These are phyloP conservation scores for Grammomys dolichurus DNA, from an alignment of 2,113 vertebrate genomes.

Conservation along the genomic window DNA sequence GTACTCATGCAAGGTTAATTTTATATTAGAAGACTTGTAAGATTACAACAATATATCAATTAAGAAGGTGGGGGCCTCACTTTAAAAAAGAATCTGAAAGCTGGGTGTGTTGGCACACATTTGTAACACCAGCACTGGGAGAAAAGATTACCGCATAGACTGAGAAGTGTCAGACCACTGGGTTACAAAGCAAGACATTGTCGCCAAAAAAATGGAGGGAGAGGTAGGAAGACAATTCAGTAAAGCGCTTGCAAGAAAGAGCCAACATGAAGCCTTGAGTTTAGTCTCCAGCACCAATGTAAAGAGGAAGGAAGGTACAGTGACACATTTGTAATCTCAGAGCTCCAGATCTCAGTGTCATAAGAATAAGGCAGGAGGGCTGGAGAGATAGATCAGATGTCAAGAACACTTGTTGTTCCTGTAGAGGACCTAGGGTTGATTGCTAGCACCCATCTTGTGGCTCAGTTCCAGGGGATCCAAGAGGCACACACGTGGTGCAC, in stretches of 20 bases:
- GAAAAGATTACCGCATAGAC: neutral
- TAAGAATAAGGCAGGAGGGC: neutral
- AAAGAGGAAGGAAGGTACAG: neutral
- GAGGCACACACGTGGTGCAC: neutral
- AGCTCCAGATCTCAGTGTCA: neutral
- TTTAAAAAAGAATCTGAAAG: neutral
- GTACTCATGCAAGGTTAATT: neutral
- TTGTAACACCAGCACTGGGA: neutral
- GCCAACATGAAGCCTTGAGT: neutral
- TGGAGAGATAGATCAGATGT: neutral
- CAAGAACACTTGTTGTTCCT: neutral
- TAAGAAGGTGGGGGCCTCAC: neutral
- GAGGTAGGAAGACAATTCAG: no score
- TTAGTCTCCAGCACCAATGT: no score
- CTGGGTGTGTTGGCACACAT: neutral
- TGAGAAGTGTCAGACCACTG: neutral
- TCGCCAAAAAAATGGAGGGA: neutral
- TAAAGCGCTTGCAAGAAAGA: neutral
- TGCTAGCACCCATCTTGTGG: neutral
- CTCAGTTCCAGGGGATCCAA: neutral
- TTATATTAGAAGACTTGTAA: constrained; percentile 26
- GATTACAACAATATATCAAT: neutral
- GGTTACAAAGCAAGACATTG: neutral
- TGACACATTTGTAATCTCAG: neutral
- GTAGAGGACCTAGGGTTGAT: neutral